Base-by-base conservation (phyloP, 2,888 invertebrate genomes). In the Osedax fenrisi region DNA sequence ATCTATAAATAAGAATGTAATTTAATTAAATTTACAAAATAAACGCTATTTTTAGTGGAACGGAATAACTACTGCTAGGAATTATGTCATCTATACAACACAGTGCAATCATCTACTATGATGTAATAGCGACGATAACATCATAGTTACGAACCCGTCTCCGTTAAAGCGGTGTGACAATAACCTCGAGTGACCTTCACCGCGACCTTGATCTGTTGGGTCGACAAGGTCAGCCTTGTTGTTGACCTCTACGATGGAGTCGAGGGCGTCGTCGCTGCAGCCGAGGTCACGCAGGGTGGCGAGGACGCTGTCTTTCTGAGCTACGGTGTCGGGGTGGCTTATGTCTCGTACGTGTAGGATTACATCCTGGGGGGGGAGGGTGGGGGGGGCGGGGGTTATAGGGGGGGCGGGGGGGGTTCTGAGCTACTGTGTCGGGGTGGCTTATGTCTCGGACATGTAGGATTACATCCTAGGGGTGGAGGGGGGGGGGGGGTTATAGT, bases 381-480 rank as follows among this genome's bases (percentile, higher is more conserved):
- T 73, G 1, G 86, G 80, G 25, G 88, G 81, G 72, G 84, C 83
- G 78, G 91, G 83, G 1, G 84, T 83, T 75, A 86, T 79, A 23
- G 93, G 84, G 0, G 90, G 91, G 23, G 86, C 80, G 27, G 88
- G 81, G 0, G 93, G 92, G 79, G 90, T 90, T 85, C 84, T 93
- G 92, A 23, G 88, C 88, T 72, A 82, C 79, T 79, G 86, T 86
- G 81, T 91, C 90, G 2, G 89, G 89, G 83, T 91, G 90, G 76
- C 91, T 90, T 0, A 89, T 82, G 83, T 92, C 92, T 80, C 89
- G 88, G 0, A 92, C 88, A 82, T 92, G 92, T 69, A 93, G 82
- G 69, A 92, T 88, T 0, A 91, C 84, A 85, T 92, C 90, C 90
- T 91, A 80, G 27, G 87, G 77, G 26, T 88, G 82, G 73, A 86